Conservation (phyloP, 2,113 vertebrate genomes). For the Acanthisitta chloris region DNA sequence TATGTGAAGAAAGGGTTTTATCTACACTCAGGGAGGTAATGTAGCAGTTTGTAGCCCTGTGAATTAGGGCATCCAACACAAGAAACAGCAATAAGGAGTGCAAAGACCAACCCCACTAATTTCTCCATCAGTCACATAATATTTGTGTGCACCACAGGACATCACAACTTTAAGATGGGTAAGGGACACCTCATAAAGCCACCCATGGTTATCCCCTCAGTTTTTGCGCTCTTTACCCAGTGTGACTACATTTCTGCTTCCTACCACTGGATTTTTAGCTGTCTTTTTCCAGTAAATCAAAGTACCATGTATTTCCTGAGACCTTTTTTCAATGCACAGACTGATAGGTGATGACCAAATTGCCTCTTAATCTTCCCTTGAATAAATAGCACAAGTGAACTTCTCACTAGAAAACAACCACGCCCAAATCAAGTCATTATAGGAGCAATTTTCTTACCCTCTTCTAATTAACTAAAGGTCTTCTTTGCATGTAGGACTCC, state of each 20-base stretch:
- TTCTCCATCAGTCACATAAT: neutral
- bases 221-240: neutral
- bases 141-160: neutral
- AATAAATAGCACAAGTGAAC: conserved; percentile 8
- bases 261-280: neutral
- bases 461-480: conserved; percentile 38
- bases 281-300: neutral
- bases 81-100: neutral
- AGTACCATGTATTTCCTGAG: neutral
- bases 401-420: neutral
- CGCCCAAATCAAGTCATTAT: neutral
- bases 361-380: conserved; percentile 33
- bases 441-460: neutral
- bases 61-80: neutral
- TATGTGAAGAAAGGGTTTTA: neutral
- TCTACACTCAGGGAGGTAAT: neutral
- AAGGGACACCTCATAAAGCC: neutral
- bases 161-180: neutral
- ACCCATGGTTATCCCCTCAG: neutral
- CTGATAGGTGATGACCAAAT: neutral
- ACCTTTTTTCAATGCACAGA: neutral
- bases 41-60: neutral
- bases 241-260: neutral
- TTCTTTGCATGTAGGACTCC: neutral
- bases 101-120: neutral